These are phyloP conservation scores for Acanthaster planci DNA, from an alignment of 35 echinoderm and acorn worm genomes.

Conservation along the genomic window DNA sequence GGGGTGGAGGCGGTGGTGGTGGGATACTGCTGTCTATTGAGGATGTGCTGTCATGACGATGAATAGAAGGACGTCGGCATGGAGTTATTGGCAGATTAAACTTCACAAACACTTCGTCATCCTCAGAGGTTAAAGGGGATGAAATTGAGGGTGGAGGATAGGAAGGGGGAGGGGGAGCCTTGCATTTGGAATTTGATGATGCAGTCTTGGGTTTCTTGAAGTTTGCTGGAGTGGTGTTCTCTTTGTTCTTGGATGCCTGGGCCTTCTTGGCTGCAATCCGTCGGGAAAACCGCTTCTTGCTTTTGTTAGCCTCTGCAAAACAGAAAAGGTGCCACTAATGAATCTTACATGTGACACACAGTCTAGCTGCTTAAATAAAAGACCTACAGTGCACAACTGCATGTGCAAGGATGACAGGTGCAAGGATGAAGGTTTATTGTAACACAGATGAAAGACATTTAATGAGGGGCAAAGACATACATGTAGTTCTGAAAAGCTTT, in stretches of 20 bases:
- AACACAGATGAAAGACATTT: no score
- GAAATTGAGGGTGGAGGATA: not conserved
- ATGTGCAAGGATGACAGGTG: no score
- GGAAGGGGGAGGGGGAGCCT: not conserved
- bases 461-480: no score
- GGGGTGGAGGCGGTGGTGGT: not conserved
- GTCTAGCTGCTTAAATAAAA: no score
- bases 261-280: not conserved
- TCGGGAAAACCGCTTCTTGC: not conserved
- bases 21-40: not conserved
- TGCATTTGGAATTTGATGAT: not conserved
- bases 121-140: not conserved
- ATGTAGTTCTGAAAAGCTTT: no score
- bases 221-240: slow-evolving; percentile 15
- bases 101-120: slow-evolving; percentile 22
- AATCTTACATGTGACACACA: no score
- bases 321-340: no score
- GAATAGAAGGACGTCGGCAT: not conserved
- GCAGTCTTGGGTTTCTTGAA: not conserved
- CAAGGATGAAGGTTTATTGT: no score
- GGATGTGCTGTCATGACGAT: not conserved
- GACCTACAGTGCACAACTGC: no score
- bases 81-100: not conserved
- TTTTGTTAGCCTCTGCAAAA: slow-evolving; percentile 27
- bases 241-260: not conserved